These are phyloP conservation scores for Limnephilus rhombicus DNA, from an alignment of 2,888 invertebrate genomes.

Conservation along the genomic window DNA sequence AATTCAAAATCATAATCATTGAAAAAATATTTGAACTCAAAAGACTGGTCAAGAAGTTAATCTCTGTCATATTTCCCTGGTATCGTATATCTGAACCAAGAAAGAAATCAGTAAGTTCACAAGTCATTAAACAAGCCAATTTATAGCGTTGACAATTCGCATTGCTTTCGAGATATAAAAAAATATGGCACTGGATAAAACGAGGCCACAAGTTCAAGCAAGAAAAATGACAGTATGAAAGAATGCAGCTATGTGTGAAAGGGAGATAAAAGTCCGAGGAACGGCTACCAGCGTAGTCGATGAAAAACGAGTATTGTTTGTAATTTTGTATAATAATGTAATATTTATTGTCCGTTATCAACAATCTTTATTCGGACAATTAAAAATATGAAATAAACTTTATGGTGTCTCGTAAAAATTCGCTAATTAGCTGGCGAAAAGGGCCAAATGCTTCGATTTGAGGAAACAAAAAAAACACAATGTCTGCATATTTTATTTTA, in stretches of 20 bases:
- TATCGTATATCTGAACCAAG: background rate
- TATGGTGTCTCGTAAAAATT: too few species aligned
- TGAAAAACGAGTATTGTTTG: background rate
- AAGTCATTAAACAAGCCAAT: background rate
- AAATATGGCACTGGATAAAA: conserved; percentile 9
- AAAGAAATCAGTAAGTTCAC: background rate
- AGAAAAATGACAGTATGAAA: conserved; percentile 28
- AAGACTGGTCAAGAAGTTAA: too few species aligned
- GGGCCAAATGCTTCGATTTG: too few species aligned
- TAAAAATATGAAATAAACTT: too few species aligned
- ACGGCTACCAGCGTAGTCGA: background rate
- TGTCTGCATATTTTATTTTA: too few species aligned
- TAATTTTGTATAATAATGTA: background rate
- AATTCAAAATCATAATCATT: background rate
- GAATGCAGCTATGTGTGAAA: background rate
- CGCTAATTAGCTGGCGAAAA: too few species aligned
- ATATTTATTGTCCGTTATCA: background rate
- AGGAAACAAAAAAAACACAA: too few species aligned
- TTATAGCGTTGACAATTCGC: conserved; percentile 27
- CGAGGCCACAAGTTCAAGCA: conserved; percentile 32
- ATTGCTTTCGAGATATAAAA: conserved; percentile 15
- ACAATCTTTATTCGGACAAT: too few species aligned
- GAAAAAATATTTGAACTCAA: too few species aligned
- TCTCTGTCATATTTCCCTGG: background rate
- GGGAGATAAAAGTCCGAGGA: background rate